Percentiles rank a stretch among this genome's conserved stretches.
Evolutionary conservation across 2,113 vertebrate genomes (phyloP).

Genomic region (Toxostoma redivivum): DNA sequence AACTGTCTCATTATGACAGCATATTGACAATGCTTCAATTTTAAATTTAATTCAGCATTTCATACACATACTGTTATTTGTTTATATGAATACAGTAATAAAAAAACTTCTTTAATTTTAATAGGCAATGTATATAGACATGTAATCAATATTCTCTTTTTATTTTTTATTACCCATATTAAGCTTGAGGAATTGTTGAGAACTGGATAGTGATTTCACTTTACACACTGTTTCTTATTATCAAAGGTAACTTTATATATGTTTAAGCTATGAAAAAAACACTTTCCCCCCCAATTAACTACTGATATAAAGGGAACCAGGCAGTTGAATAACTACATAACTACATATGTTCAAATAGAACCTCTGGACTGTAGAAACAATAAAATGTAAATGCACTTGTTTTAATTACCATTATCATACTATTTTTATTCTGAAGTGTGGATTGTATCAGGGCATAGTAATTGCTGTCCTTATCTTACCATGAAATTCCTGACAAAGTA

Average conservation of each 20-base stretch:
- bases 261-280: not conserved
- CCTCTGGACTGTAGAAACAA: not conserved
- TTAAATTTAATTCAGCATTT: not conserved
- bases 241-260: not conserved
- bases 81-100: not conserved
- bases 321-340: not conserved
- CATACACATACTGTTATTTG: rapidly evolving
- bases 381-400: not conserved
- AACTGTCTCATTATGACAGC: not conserved
- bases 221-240: not conserved
- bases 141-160: not conserved
- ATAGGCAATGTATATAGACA: not conserved
- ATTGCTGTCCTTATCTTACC: not conserved
- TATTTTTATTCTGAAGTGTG: not conserved
- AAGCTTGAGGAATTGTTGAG: not conserved
- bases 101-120: not conserved
- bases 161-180: not conserved
- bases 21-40: not conserved
- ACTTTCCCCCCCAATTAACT: rapidly evolving
- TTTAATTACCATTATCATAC: not conserved
- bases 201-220: not conserved
- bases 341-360: not conserved
- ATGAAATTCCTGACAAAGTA: not conserved
- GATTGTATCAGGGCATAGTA: not conserved
- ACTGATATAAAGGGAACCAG: not conserved